Percentiles rank a stretch among this genome's conserved stretches.
phyloP scores from a whole-genome alignment of 2,797 vertebrate species.

The Erethizon dorsatum region DNA sequence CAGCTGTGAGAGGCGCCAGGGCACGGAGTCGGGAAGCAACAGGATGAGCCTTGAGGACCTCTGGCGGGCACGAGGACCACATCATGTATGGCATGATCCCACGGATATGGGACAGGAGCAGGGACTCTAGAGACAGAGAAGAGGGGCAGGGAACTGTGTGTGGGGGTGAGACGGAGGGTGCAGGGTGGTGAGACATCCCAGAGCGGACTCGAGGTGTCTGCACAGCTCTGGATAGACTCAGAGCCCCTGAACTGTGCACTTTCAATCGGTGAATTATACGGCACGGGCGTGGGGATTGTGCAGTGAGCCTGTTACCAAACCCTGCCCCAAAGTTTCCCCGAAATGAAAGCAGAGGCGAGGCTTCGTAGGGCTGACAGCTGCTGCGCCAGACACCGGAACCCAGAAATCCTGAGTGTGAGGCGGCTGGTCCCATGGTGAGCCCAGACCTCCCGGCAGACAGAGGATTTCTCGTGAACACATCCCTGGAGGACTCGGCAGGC shows the following conservation, averaged over 20 bases:
- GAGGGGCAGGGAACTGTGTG: background rate
- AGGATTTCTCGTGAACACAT: background rate
- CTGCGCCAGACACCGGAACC: background rate
- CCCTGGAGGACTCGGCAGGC: background rate
- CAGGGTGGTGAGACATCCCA: too few species aligned
- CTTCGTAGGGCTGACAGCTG: background rate
- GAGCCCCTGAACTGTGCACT: background rate
- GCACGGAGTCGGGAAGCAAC: background rate
- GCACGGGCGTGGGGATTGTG: background rate
- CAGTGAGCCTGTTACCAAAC: too few species aligned
- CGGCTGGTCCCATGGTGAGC: too few species aligned
- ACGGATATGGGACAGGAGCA: background rate
- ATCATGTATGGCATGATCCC: rapidly evolving
- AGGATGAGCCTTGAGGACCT: background rate
- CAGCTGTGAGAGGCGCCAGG: background rate
- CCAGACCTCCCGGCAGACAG: too few species aligned
- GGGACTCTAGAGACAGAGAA: background rate
- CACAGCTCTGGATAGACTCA: background rate
- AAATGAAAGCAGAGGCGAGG: background rate
- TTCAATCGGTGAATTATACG: rapidly evolving
- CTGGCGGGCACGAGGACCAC: background rate
- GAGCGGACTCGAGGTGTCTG: background rate
- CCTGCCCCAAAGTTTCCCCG: background rate
- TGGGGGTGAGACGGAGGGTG: too few species aligned
- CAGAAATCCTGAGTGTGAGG: background rate